Evolutionary conservation across 1,140 invertebrate species (phyloP).

Genomic region (Pogonomyrmex barbatus): DNA sequence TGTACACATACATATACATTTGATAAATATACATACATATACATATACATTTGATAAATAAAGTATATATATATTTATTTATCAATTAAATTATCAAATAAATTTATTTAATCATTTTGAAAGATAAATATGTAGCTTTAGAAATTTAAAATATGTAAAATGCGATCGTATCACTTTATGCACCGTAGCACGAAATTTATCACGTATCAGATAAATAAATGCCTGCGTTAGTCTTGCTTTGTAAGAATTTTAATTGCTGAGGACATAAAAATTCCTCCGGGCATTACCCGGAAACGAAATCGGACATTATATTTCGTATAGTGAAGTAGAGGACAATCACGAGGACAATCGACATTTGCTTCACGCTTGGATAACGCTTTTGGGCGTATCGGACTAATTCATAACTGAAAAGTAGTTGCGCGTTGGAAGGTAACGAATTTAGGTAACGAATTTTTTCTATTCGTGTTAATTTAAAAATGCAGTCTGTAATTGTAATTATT

Average conservation of each 20-base stretch:
- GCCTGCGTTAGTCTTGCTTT: slow-evolving; percentile 4
- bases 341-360: slow-evolving; percentile 48
- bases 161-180: background rate
- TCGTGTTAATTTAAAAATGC: slow-evolving; percentile 13
- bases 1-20: no score
- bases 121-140: background rate
- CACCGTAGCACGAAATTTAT: background rate
- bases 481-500: background rate
- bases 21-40: no score
- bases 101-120: background rate
- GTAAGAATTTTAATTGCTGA: slow-evolving; percentile 37
- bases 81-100: no score
- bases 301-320: background rate
- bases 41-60: no score
- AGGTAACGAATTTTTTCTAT: background rate
- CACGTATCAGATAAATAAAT: background rate
- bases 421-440: background rate
- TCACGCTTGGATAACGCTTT: slow-evolving; percentile 39
- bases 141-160: background rate
- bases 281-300: slow-evolving; percentile 30
- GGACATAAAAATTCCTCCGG: slow-evolving; percentile 34
- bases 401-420: background rate
- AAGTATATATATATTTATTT: no score
- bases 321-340: slow-evolving; percentile 45
- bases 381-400: background rate